Conservation (phyloP, 1,140 invertebrate genomes). For the Parasteatoda tepidariorum region DNA sequence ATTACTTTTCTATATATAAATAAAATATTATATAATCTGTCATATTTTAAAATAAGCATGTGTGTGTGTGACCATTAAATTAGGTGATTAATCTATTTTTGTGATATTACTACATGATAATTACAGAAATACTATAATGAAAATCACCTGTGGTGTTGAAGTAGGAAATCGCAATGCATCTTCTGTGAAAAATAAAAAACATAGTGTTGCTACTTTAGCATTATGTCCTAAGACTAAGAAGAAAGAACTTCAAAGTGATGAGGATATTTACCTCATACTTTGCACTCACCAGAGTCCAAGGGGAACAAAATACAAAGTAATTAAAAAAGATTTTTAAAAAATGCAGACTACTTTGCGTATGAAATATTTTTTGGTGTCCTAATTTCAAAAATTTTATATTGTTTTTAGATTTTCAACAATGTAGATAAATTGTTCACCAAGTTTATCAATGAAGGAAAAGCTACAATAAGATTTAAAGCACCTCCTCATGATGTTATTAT, state of each 20-base stretch:
- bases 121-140: no score
- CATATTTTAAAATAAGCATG: no score
- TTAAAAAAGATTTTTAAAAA: no score
- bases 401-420: conserved; percentile 45
- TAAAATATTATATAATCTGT: no score
- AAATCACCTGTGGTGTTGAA: conserved; percentile 56
- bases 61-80: no score
- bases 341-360: no score
- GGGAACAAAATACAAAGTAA: conserved; percentile 54
- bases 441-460: conserved; percentile 49
- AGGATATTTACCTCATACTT: conserved; percentile 52
- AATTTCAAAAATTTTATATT: no score
- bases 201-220: conserved; percentile 57
- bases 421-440: conserved; percentile 47
- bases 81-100: no score
- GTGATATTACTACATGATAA: no score
- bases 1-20: no score
- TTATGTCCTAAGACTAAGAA: conserved; percentile 32
- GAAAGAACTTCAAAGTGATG: conserved; percentile 24
- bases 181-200: conserved; percentile 27
- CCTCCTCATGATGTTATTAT: conserved; percentile 58
- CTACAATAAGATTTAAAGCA: conserved; percentile 45
- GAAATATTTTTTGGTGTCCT: no score
- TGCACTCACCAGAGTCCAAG: conserved; percentile 47
- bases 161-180: conserved; percentile 23